Conservation (phyloP, 2,797 vertebrate genomes). For the Pantherophis vulpinus region DNA sequence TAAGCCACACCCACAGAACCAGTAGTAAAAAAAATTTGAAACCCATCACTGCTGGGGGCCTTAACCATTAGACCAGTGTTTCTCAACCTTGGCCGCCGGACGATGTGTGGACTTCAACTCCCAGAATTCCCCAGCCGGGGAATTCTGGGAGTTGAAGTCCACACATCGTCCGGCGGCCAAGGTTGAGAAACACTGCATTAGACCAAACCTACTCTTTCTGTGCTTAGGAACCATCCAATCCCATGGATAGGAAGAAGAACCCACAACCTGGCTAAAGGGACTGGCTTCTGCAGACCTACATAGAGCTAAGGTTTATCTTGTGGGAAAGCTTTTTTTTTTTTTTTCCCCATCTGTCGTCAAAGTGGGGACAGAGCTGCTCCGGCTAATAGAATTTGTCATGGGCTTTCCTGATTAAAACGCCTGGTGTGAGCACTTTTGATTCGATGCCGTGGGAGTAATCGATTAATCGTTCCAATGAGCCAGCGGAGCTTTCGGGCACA, state of each 20-base stretch:
- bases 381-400: neutral
- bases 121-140: too few relatives aligned
- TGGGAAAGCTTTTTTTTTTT: too few relatives aligned
- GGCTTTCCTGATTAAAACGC: neutral
- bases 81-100: too few relatives aligned
- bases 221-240: neutral
- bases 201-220: neutral
- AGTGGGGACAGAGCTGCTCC: neutral
- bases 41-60: neutral
- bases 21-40: too few relatives aligned
- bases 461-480: neutral
- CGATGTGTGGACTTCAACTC: too few relatives aligned
- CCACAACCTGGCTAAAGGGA: neutral
- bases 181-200: neutral
- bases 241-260: neutral
- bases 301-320: neutral
- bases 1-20: too few relatives aligned
- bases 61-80: neutral
- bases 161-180: too few relatives aligned
- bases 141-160: too few relatives aligned
- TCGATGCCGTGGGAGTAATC: neutral
- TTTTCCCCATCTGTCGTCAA: neutral
- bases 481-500: neutral
- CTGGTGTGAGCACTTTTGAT: neutral
- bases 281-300: neutral